Percentiles rank a stretch among this genome's conserved stretches.
phyloP scores from a whole-genome alignment of 1,140 invertebrate species.

The Pseudomyrmex gracilis region DNA sequence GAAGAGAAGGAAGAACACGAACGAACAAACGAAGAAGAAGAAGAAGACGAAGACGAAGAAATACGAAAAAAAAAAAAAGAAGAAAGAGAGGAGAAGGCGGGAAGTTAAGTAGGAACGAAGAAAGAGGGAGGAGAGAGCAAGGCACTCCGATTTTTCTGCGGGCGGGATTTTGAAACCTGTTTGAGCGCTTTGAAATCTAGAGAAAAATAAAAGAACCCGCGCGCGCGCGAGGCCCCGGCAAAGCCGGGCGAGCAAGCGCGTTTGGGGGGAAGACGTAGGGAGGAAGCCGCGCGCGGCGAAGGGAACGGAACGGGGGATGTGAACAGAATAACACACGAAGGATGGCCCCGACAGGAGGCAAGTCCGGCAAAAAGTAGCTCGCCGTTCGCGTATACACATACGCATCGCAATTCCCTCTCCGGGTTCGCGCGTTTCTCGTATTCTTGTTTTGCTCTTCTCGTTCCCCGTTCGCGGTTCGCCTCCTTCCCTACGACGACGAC shows the following conservation, averaged over 20 bases:
- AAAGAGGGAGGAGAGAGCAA: conserved; percentile 25
- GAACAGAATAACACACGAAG: conserved; percentile 68
- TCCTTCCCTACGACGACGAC: no score
- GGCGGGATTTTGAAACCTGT: conserved; percentile 86
- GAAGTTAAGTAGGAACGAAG: conserved; percentile 45
- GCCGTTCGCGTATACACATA: conserved; percentile 76
- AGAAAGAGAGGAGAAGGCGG: background rate
- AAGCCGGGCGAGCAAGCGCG: conserved; percentile 73
- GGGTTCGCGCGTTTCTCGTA: conserved; percentile 27
- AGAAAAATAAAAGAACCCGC: conserved; percentile 83
- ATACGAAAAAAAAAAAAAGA: background rate
- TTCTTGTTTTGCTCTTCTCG: conserved; percentile 37
- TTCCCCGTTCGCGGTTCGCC: background rate
- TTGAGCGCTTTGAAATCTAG: conserved; percentile 84
- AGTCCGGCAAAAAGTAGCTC: conserved; percentile 83
- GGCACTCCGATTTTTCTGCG: conserved; percentile 82
- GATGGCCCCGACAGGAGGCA: conserved; percentile 76
- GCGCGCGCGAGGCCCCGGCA: conserved; percentile 72
- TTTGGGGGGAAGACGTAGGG: conserved; percentile 53
- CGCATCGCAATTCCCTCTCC: conserved; percentile 71
- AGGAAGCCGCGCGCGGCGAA: conserved; percentile 48
- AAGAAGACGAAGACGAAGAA: background rate
- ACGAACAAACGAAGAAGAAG: conserved; percentile 18
- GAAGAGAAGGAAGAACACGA: conserved; percentile 20
- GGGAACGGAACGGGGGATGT: conserved; percentile 58